phyloP scores from a whole-genome alignment of 2,888 invertebrate genomes.

The Dascillus cervinus region DNA sequence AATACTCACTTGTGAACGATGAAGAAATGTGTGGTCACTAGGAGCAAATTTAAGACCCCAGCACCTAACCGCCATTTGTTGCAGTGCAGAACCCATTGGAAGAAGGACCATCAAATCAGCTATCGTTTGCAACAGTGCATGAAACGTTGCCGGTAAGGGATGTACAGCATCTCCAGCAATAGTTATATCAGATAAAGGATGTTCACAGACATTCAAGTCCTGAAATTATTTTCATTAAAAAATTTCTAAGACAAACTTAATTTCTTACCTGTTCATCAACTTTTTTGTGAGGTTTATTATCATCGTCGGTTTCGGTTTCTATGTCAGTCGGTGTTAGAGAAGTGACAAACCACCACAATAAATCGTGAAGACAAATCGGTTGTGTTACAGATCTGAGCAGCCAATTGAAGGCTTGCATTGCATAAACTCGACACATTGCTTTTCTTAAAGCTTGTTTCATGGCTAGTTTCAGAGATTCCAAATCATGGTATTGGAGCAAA shows the following conservation, averaged over 20 bases:
- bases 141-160: slow-evolving; percentile 58
- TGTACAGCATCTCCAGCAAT: slow-evolving; percentile 65
- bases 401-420: slow-evolving; percentile 95
- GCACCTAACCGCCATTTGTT: slow-evolving; percentile 88
- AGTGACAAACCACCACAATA: slow-evolving; percentile 94
- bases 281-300: slow-evolving; percentile 42
- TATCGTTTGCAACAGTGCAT: slow-evolving; percentile 81
- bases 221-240: slow-evolving; percentile 19
- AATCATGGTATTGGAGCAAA: slow-evolving; percentile 76
- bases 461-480: slow-evolving; percentile 73
- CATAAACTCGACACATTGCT: slow-evolving; percentile 74
- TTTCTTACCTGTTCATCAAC: slow-evolving; percentile 35
- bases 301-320: slow-evolving; percentile 49
- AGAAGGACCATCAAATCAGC: slow-evolving; percentile 85
- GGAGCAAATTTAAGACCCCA: slow-evolving; percentile 87
- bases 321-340: slow-evolving; percentile 59
- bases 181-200: slow-evolving; percentile 71
- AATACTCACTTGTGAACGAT: slow-evolving; percentile 45
- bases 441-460: slow-evolving; percentile 82
- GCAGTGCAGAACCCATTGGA: slow-evolving; percentile 78
- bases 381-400: slow-evolving; percentile 85
- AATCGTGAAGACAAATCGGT: slow-evolving; percentile 84
- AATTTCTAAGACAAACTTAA: neutral
- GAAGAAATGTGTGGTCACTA: slow-evolving; percentile 85
- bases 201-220: slow-evolving; percentile 60